These are phyloP conservation scores for Myotis yumanensis DNA, from an alignment of 2,113 vertebrate genomes.

Conservation along the genomic window DNA sequence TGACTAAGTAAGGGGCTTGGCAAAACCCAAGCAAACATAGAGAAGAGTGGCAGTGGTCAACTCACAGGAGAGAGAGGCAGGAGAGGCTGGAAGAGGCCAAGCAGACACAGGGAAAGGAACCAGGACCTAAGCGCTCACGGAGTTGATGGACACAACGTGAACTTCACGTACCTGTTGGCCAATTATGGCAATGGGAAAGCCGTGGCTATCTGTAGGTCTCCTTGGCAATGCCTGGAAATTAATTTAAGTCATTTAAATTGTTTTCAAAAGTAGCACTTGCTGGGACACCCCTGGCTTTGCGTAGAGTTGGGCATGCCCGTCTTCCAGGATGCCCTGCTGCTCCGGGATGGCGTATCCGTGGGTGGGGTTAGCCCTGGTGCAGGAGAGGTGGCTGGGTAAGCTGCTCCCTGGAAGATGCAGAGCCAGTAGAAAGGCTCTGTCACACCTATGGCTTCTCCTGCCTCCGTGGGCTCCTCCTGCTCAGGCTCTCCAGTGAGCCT, in stretches of 20 bases:
- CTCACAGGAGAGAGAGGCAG: neutral
- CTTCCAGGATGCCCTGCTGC: neutral
- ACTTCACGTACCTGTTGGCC: neutral
- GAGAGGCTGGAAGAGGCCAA: neutral
- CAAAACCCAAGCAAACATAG: neutral
- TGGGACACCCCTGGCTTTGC: neutral
- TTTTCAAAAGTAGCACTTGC: conserved; percentile 3
- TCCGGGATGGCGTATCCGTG: neutral
- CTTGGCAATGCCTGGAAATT: neutral
- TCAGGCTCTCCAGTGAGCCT: neutral
- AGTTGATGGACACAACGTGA: neutral
- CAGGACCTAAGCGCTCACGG: neutral
- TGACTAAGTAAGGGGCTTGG: neutral
- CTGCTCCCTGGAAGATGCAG: neutral
- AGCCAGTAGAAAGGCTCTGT: neutral
- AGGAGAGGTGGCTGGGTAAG: neutral
- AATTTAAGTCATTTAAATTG: neutral
- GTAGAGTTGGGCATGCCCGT: neutral
- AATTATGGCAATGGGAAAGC: neutral
- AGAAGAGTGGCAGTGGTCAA: neutral
- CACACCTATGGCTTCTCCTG: neutral
- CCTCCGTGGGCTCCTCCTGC: neutral
- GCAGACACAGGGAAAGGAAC: neutral
- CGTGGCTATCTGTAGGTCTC: neutral
- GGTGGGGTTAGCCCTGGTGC: neutral